A percentile compares a stretch with the other conserved stretches of the same genome.
phyloP scores from a whole-genome alignment of 2,113 vertebrate species.

The Stigmatopora nigra region DNA sequence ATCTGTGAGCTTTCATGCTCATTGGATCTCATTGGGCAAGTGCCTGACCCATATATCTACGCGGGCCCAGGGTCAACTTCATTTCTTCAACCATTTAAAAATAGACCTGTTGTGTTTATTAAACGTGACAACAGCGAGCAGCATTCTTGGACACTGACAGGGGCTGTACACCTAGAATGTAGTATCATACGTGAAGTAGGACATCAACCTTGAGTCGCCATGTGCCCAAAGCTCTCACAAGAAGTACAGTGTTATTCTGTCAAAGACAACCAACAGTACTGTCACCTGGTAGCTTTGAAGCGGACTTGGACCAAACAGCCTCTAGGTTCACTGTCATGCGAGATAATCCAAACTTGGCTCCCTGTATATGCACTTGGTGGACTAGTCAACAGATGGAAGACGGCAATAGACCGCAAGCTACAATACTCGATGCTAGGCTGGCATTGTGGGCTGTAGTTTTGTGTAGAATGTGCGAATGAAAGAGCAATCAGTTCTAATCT shows the following conservation, averaged over 20 bases:
- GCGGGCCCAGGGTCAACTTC: background rate
- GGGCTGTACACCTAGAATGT: slow-evolving; percentile 11
- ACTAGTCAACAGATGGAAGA: slow-evolving; percentile 52
- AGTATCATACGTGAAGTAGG: slow-evolving; percentile 7
- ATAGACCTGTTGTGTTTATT: slow-evolving; percentile 39
- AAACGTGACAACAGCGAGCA: slow-evolving; percentile 22
- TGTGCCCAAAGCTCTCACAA: slow-evolving; percentile 39
- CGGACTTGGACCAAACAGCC: slow-evolving; percentile 42
- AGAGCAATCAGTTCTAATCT: slow-evolving; percentile 21
- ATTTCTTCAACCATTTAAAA: background rate
- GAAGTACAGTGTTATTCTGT: slow-evolving; percentile 33
- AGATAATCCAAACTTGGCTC: slow-evolving; percentile 56
- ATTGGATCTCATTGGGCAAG: background rate
- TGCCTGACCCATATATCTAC: background rate
- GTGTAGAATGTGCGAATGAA: slow-evolving; percentile 40
- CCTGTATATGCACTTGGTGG: slow-evolving; percentile 47
- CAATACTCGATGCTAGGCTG: slow-evolving; percentile 24
- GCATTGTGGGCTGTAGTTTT: background rate
- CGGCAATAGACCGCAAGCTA: slow-evolving; percentile 42
- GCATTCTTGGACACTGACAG: slow-evolving; percentile 16
- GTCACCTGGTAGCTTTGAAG: slow-evolving; percentile 31
- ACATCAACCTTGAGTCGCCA: slow-evolving; percentile 28
- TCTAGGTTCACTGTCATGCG: slow-evolving; percentile 51
- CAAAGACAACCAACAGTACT: slow-evolving; percentile 47
- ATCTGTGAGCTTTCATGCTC: background rate